Evolutionary conservation across 2,797 vertebrate species (phyloP).

Genomic region (Graptemys geographica): DNA sequence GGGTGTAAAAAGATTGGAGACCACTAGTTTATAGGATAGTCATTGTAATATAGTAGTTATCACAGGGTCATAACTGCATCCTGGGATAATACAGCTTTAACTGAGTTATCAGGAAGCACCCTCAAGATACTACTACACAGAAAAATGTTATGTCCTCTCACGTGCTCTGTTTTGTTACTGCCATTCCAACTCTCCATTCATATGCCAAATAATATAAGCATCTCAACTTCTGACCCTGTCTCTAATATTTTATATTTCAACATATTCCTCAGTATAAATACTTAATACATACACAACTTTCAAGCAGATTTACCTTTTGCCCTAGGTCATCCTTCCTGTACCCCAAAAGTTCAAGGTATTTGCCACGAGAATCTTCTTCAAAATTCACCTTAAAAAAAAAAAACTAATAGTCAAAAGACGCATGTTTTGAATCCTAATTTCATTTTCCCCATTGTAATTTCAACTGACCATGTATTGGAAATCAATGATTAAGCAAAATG

Average conservation of each 20-base stretch:
- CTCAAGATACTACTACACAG: neutral
- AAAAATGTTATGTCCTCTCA: neutral
- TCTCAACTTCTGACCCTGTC: neutral
- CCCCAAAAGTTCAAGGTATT: constrained; percentile 94
- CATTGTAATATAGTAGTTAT: neutral
- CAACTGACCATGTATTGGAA: neutral
- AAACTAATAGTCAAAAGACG: neutral
- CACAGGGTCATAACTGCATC: neutral
- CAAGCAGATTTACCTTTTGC: constrained; percentile 86
- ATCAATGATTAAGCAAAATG: neutral
- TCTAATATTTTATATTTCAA: neutral
- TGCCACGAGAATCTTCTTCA: constrained; percentile 90
- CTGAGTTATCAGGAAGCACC: neutral
- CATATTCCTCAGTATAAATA: neutral
- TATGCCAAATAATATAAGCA: neutral
- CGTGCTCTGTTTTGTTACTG: neutral
- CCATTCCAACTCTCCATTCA: neutral
- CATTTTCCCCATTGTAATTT: neutral
- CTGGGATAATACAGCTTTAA: neutral
- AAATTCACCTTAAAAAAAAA: constrained; percentile 90
- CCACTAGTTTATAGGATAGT: neutral
- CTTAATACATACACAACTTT: neutral
- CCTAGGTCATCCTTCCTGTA: constrained; percentile 93
- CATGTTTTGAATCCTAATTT: neutral
- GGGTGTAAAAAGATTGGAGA: too few species aligned